A percentile compares a stretch with the other conserved stretches of the same genome.
These are phyloP conservation scores for Rhagonycha fulva DNA, from an alignment of 2,888 invertebrate species.

Conservation along the genomic window DNA sequence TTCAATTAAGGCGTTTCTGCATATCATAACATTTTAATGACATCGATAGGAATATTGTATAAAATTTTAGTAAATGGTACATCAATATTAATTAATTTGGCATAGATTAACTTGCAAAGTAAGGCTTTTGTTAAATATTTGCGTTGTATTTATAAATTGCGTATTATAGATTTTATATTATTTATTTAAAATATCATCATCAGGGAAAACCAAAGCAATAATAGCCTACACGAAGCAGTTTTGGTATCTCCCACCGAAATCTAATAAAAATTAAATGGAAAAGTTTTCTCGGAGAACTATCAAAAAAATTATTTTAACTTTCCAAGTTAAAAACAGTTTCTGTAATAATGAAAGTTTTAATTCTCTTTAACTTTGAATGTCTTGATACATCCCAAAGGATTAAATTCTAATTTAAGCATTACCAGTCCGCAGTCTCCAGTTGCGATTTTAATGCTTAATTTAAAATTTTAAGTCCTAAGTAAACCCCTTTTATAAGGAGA, in stretches of 20 bases:
- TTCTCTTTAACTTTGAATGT: constrained; percentile 1
- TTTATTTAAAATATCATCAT: background rate
- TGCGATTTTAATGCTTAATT: constrained; percentile 11
- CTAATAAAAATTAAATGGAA: background rate
- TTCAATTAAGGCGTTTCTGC: background rate
- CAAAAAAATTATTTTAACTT: background rate
- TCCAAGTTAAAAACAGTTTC: background rate
- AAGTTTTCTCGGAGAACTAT: background rate
- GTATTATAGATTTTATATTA: background rate
- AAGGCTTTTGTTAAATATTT: background rate
- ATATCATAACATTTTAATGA: background rate
- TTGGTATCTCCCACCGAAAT: background rate
- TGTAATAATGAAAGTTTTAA: constrained; percentile 1
- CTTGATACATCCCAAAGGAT: constrained; percentile 2
- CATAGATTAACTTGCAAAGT: background rate
- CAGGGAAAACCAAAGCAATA: background rate
- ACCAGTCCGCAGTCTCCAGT: constrained; percentile 1
- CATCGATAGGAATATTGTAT: background rate
- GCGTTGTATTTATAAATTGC: background rate
- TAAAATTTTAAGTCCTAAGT: constrained; percentile 9
- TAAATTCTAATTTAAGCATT: constrained; percentile 2
- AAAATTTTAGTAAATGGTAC: background rate
- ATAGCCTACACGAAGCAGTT: background rate
- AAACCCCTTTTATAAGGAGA: background rate
- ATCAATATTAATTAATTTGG: background rate